Conservation (phyloP, 2,113 vertebrate genomes). For the Sinocyclocheilus anophthalmus region DNA sequence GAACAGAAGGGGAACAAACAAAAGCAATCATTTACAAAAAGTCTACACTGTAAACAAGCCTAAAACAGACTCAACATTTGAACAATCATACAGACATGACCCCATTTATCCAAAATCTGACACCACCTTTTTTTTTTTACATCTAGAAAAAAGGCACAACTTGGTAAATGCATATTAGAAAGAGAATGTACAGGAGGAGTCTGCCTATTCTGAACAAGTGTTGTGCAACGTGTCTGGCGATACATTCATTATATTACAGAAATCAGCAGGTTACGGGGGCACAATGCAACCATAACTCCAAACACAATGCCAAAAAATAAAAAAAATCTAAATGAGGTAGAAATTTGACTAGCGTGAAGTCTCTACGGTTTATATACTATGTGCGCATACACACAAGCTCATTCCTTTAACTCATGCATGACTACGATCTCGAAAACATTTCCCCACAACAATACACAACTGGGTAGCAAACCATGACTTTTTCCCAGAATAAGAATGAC, state of each 20-base stretch:
- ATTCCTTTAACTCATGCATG: constrained; percentile 49
- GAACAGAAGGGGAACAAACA: constrained; percentile 74
- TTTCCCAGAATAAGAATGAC: constrained; percentile 12
- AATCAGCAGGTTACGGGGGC: constrained; percentile 74
- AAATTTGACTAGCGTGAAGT: constrained; percentile 65
- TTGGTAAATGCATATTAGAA: constrained; percentile 82
- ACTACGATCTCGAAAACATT: constrained; percentile 13
- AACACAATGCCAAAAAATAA: constrained; percentile 61
- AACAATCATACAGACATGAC: constrained; percentile 72
- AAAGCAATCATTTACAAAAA: constrained; percentile 61
- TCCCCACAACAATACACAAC: constrained; percentile 3
- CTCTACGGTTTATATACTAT: constrained; percentile 57
- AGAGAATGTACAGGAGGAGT: constrained; percentile 71
- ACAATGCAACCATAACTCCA: constrained; percentile 59
- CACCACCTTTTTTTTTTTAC: constrained; percentile 62
- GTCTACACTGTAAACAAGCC: constrained; percentile 85
- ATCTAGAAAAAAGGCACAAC: constrained; percentile 88
- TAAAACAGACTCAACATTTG: constrained; percentile 75
- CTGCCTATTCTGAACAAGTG: constrained; percentile 71
- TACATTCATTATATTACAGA: constrained; percentile 79
- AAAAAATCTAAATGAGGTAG: constrained; percentile 75
- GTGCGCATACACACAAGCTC: constrained; percentile 59
- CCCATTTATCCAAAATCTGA: constrained; percentile 73
- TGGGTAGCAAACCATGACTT: not conserved
- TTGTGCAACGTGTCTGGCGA: constrained; percentile 80